Conservation (phyloP, 2,888 invertebrate species). For the Drosophila recens region DNA sequence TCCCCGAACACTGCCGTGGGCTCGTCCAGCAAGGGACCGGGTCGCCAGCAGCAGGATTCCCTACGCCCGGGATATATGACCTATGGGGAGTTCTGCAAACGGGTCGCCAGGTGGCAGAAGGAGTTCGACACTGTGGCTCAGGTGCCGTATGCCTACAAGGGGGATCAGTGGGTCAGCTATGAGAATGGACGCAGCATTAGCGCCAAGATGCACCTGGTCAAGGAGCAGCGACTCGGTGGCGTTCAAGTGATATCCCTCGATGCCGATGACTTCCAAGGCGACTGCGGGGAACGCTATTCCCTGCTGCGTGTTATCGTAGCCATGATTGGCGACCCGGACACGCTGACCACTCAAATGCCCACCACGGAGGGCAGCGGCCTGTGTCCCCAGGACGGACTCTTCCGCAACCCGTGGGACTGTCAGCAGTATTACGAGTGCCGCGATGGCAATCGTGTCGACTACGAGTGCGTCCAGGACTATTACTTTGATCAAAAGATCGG, state of each 20-base stretch:
- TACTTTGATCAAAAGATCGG: slow-evolving; percentile 42
- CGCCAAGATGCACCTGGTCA: slow-evolving; percentile 92
- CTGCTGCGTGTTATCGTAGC: slow-evolving; percentile 42
- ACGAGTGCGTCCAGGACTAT: slow-evolving; percentile 52
- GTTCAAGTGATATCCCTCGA: slow-evolving; percentile 89
- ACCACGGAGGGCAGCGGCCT: slow-evolving; percentile 42
- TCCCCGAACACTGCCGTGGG: slow-evolving; percentile 75
- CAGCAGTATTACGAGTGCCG: slow-evolving; percentile 57
- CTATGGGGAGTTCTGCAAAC: slow-evolving; percentile 49
- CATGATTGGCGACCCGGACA: slow-evolving; percentile 34
- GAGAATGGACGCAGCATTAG: slow-evolving; percentile 93
- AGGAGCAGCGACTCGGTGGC: slow-evolving; percentile 92
- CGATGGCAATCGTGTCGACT: slow-evolving; percentile 45
- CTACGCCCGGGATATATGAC: slow-evolving; percentile 49
- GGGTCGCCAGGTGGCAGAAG: slow-evolving; percentile 61
- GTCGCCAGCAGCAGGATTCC: slow-evolving; percentile 26
- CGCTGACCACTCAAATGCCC: slow-evolving; percentile 15
- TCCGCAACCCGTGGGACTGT: slow-evolving; percentile 51
- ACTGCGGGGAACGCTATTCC: slow-evolving; percentile 85
- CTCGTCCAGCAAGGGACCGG: slow-evolving; percentile 49
- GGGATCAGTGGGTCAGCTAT: slow-evolving; percentile 96
- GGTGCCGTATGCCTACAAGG: slow-evolving; percentile 91
- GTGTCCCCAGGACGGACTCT: slow-evolving; percentile 55
- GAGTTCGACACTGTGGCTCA: slow-evolving; percentile 46
- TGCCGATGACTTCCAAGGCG: slow-evolving; percentile 96